These are phyloP conservation scores for Cosmorhoe ocellata DNA, from an alignment of 2,888 invertebrate species.

Conservation along the genomic window DNA sequence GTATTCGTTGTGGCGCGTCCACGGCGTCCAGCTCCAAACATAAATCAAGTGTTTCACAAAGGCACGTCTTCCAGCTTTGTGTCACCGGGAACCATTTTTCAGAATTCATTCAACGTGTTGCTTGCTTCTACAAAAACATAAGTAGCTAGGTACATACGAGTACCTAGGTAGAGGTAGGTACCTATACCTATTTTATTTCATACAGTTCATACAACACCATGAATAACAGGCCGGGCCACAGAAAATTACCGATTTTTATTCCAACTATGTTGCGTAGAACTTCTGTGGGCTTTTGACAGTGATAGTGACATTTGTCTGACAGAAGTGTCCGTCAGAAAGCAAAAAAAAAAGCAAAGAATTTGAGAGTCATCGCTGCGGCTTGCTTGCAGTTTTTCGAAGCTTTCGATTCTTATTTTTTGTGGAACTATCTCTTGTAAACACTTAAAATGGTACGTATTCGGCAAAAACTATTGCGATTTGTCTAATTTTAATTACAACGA, in stretches of 20 bases:
- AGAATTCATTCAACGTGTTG: constrained; percentile 9
- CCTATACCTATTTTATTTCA: too few species aligned
- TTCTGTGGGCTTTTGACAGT: too few species aligned
- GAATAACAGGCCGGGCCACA: too few species aligned
- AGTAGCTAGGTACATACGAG: neutral
- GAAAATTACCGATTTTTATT: too few species aligned
- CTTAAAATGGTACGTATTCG: constrained; percentile 18
- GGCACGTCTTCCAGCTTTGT: constrained; percentile 11
- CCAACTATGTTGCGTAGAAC: too few species aligned
- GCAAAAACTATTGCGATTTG: neutral
- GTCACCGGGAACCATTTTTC: constrained; percentile 17
- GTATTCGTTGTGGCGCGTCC: too few species aligned
- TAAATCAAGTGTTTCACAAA: constrained; percentile 6
- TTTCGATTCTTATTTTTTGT: neutral
- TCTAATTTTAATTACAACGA: neutral
- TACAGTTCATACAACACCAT: too few species aligned
- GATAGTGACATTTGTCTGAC: too few species aligned
- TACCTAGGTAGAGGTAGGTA: neutral
- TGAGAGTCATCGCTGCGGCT: constrained; percentile 19
- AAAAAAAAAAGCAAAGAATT: neutral
- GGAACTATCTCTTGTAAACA: neutral
- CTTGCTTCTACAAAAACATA: neutral
- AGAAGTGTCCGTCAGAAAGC: too few species aligned
- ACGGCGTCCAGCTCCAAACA: neutral
- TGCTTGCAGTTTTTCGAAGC: constrained; percentile 1